Base-by-base conservation (phyloP, 2,888 invertebrate genomes). In the Andrena camellia region DNA sequence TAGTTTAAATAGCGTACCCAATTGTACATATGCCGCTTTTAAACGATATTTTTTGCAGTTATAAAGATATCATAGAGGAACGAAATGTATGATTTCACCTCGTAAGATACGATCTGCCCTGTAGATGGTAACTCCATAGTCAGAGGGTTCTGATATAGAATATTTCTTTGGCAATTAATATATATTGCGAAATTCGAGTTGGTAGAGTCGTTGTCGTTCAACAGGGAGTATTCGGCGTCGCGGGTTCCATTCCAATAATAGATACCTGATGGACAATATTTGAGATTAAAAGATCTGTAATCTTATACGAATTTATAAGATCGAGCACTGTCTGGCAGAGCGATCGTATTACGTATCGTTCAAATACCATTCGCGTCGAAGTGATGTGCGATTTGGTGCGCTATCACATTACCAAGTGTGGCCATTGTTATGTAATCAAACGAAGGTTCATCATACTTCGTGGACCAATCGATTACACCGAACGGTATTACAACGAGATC, bases 321-420 rank as follows among this genome's bases (percentile, higher is more conserved):
- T 74, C 67, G 26, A 26, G 50, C 35, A 20, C 17, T 20, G 33
- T 42, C 17, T 35, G 63, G 59, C 31, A 54, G 50, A 68, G 67
- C 71, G 59, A 62, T 64, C 42, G 42, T 62, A 59, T 52, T 62
- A 63, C n/a, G 31, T 71, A 73, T 81, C 35, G 29, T 57, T 70
- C 50, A 54, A 67, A 84, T 90, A 92, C 92, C 92, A 79, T 85
- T 90, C 35, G 83, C 71, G 62, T 92, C 91, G 35, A 92, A 92
- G 33, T 91, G 89, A 85, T 88, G 90, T 62, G 90, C 88, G 20
- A 92, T 92, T 76, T 91, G 90, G n/a, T 86, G 90, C 63, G 90
- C 91, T 77, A 92, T 87, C 52, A 86, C 71, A 78, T 81, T 90
- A n/a, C 92, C 92, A 62, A 92, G 85, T 4, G 84, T 91, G 10